A percentile compares a stretch with the other conserved stretches of the same genome.
phyloP scores from a whole-genome alignment of 1,140 invertebrate genomes.

The Dolichoris vasculosae region DNA sequence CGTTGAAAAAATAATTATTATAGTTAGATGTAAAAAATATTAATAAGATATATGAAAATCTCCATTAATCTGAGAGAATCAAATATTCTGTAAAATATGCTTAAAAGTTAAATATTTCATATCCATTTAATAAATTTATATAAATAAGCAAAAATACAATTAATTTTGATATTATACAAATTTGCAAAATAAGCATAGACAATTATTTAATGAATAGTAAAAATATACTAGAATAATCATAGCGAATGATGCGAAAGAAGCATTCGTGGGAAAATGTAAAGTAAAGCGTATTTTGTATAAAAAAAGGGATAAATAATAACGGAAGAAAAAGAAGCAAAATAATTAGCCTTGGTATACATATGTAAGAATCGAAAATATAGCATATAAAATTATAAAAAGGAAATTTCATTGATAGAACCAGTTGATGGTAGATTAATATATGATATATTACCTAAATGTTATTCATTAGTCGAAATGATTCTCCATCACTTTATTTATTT shows the following conservation, averaged over 20 bases:
- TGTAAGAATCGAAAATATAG: not conserved
- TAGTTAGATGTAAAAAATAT: not conserved
- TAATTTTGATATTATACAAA: too few relatives aligned
- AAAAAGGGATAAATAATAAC: not conserved
- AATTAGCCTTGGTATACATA: not conserved
- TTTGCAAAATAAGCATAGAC: not conserved
- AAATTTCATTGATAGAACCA: not conserved
- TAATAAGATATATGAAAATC: not conserved
- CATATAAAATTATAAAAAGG: not conserved
- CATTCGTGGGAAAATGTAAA: not conserved
- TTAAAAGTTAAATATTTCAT: too few relatives aligned
- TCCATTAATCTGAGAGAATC: not conserved
- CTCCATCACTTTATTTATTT: not conserved
- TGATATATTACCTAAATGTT: not conserved
- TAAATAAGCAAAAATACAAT: too few relatives aligned
- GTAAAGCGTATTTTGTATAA: not conserved
- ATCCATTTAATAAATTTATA: too few relatives aligned
- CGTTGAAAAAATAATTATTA: not conserved
- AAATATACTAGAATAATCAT: not conserved
- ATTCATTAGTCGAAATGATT: conserved; percentile 9
- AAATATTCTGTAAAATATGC: not conserved
- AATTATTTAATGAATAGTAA: not conserved
- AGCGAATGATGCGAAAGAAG: not conserved
- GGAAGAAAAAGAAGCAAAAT: not conserved
- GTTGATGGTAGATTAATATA: not conserved